Evolutionary conservation across 37 sponge, comb jelly and placozoan species (phyloP), one percentile per base, ranked within the genome.

Genomic region (Theonella swinhoei): DNA sequence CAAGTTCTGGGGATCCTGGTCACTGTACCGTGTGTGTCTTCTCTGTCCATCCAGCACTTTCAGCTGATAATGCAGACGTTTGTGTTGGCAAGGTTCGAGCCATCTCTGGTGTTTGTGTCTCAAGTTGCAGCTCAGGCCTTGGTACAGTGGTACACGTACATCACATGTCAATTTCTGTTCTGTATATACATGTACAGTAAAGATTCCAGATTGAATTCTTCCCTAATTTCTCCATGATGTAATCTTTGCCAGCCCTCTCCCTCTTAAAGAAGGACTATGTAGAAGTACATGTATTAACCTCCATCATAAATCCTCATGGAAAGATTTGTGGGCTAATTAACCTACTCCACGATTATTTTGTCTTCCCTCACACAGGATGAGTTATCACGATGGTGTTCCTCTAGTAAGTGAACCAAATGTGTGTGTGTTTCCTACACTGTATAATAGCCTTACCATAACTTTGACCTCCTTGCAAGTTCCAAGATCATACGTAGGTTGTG

Each of bases 41-140:
- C 5, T 32, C 22, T 64, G 23, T 2, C 29, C 38, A 28, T 85
- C 64, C 74, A 93, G 94, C 82, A 87, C 61, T 89, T 87, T 60
- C 94, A 93, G 80, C 83, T 93, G 26, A 79, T 93, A 25, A 69
- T 93, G 80, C 94, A 93, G 61, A 86, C 90, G 1, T 93, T 93
- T 82, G 58, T 93, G 34, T 64, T 93, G 83, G 34, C 87, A 9
- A 41, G 94, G 32, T 93, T 80, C 66, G 94, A 93, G 37, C 89
- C 89, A 4, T 83, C 87, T 26, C 84, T 93, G 28, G 76, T 83
- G 11, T 86, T 85, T 62, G 43, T 89, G 8, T 71, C 94, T 41
- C 87, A 93, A 54, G 61, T 93, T 3, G 83, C 83, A 30, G 79
- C 80, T 17, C 80, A 93, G 34, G 90, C 94, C 1, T 38, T 93